Evolutionary conservation across 2,797 vertebrate genomes (phyloP).

Genomic region (Cyprinodon diabolis): DNA sequence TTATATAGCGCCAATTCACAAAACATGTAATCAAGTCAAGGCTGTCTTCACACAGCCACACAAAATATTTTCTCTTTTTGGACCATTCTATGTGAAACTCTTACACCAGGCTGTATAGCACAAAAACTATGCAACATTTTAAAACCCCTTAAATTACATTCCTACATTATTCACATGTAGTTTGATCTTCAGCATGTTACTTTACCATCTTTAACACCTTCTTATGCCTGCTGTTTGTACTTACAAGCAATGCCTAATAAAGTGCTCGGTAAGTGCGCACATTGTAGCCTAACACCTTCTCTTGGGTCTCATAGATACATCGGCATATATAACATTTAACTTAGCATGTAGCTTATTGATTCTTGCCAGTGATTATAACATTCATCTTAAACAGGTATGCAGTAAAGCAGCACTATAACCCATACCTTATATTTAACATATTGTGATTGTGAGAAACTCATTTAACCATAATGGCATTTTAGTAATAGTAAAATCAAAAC

Average conservation of each 20-base stretch:
- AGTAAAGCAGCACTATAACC: slow-evolving; percentile 26
- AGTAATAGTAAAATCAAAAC: slow-evolving; percentile 63
- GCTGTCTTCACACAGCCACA: neutral
- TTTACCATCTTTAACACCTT: neutral
- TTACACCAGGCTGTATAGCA: too few relatives aligned
- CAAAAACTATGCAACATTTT: neutral
- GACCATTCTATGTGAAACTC: too few relatives aligned
- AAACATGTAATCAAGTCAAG: neutral
- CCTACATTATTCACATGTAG: neutral
- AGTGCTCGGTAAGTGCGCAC: neutral
- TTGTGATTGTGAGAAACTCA: slow-evolving; percentile 40
- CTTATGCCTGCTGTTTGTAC: neutral
- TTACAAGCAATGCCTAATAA: neutral
- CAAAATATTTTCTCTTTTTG: too few relatives aligned
- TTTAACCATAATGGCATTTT: slow-evolving; percentile 45
- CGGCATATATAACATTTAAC: slow-evolving; percentile 31
- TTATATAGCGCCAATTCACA: too few relatives aligned
- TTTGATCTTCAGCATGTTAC: neutral
- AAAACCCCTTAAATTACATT: neutral
- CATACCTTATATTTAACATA: slow-evolving; percentile 54
- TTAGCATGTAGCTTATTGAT: slow-evolving; percentile 65
- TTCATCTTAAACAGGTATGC: slow-evolving; percentile 54
- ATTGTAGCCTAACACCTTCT: slow-evolving; percentile 3
- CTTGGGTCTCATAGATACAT: slow-evolving; percentile 15
- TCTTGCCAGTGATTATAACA: slow-evolving; percentile 45